A percentile compares a stretch with the other conserved stretches of the same genome.
phyloP scores from a whole-genome alignment of 2,888 invertebrate species.

The Pseudolycoriella hygida region DNA sequence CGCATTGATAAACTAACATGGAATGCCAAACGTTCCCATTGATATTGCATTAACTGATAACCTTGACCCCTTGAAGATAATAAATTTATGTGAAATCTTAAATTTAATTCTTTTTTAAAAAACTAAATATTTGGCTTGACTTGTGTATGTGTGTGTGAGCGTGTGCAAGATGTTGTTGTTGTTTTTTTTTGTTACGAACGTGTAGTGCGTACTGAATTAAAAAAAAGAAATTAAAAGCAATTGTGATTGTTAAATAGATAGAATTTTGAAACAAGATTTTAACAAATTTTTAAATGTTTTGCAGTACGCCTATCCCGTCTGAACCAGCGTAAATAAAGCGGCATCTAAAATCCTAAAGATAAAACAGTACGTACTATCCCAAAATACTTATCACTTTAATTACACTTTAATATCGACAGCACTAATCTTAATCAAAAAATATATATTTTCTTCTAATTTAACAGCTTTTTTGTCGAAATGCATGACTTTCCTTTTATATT shows the following conservation, averaged over 20 bases:
- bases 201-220: slow-evolving; percentile 5
- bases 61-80: too few relatives aligned
- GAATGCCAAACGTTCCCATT: too few relatives aligned
- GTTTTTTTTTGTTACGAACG: slow-evolving; percentile 1
- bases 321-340: slow-evolving; percentile 43
- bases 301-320: slow-evolving; percentile 85
- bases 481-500: too few relatives aligned
- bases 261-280: slow-evolving; percentile 14
- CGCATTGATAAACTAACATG: too few relatives aligned
- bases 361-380: slow-evolving; percentile 12
- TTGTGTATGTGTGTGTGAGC: background rate
- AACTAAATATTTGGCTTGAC: too few relatives aligned
- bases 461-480: too few relatives aligned
- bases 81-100: too few relatives aligned
- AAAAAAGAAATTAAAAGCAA: slow-evolving; percentile 4
- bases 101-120: too few relatives aligned
- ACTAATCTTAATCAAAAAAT: too few relatives aligned
- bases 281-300: slow-evolving; percentile 30
- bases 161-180: slow-evolving; percentile 3
- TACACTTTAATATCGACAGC: background rate
- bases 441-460: too few relatives aligned
- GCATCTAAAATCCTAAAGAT: slow-evolving; percentile 11
- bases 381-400: background rate
- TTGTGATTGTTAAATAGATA: background rate
- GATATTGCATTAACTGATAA: too few relatives aligned